phyloP scores from a whole-genome alignment of 2,888 invertebrate genomes.

The Colletes collaris region DNA sequence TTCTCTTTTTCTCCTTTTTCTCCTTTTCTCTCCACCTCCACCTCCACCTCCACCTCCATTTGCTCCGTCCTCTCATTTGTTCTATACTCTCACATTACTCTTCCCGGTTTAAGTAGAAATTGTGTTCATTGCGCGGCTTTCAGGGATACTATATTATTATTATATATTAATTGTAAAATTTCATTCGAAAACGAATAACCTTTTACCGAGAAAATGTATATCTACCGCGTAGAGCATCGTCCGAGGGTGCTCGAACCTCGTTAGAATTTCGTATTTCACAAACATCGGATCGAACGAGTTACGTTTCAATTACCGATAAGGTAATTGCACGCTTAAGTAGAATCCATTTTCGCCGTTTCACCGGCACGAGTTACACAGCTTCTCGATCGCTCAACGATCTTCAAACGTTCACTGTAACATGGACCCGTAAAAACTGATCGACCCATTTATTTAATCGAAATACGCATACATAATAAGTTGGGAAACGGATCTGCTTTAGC shows the following conservation, averaged over 20 bases:
- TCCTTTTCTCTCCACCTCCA: background rate
- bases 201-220: conserved; percentile 7
- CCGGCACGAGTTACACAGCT: background rate
- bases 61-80: background rate
- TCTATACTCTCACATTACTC: conserved; percentile 16
- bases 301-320: conserved; percentile 11
- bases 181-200: background rate
- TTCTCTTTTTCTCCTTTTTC: background rate
- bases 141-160: conserved; percentile 1
- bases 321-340: conserved; percentile 1
- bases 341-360: background rate
- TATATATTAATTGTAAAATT: conserved; percentile 10
- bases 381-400: background rate
- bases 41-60: background rate
- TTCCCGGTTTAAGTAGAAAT: conserved; percentile 26
- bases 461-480: background rate
- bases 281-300: background rate
- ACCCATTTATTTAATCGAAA: background rate
- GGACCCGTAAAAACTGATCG: background rate
- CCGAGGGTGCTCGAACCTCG: background rate
- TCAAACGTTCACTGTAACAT: background rate
- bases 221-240: background rate
- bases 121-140: background rate
- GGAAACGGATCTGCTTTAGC: background rate
- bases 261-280: conserved; percentile 7